phyloP scores from a whole-genome alignment of 1,140 invertebrate genomes.

The Ephestia elutella region DNA sequence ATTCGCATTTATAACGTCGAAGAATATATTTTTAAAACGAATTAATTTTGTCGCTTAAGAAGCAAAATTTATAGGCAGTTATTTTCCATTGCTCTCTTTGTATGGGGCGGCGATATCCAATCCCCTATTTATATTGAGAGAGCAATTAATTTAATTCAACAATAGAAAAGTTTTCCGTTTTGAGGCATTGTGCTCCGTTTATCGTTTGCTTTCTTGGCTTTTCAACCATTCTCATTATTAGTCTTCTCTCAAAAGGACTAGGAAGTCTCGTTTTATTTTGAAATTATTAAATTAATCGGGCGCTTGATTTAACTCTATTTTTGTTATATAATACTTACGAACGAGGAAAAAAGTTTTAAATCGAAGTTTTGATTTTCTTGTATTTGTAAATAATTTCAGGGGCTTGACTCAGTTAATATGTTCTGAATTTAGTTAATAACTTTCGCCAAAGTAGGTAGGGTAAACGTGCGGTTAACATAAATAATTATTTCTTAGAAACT shows the following conservation, averaged over 20 bases:
- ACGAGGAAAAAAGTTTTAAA: too few species aligned
- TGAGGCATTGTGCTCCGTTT: constrained; percentile 58
- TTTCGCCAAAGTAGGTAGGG: too few species aligned
- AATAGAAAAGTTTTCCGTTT: constrained; percentile 60
- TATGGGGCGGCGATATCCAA: constrained; percentile 15
- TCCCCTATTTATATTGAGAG: constrained; percentile 33
- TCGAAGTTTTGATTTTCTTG: too few species aligned
- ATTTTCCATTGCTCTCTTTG: constrained; percentile 15
- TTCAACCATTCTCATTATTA: constrained; percentile 67
- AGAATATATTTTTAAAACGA: too few species aligned
- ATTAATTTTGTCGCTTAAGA: neutral
- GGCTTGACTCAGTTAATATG: too few species aligned
- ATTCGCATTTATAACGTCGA: too few species aligned
- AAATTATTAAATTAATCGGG: neutral
- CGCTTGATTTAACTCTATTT: too few species aligned
- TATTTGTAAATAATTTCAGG: too few species aligned
- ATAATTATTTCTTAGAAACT: too few species aligned
- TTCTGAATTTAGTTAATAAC: too few species aligned
- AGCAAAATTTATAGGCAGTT: neutral
- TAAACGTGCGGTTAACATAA: too few species aligned
- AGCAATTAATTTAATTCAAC: constrained; percentile 61
- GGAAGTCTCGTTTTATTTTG: constrained; percentile 12
- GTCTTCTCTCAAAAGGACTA: constrained; percentile 37
- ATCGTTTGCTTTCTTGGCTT: constrained; percentile 57
- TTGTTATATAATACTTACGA: too few species aligned